phyloP scores from a whole-genome alignment of 2,888 invertebrate genomes.

The Odontocolon sp. region DNA sequence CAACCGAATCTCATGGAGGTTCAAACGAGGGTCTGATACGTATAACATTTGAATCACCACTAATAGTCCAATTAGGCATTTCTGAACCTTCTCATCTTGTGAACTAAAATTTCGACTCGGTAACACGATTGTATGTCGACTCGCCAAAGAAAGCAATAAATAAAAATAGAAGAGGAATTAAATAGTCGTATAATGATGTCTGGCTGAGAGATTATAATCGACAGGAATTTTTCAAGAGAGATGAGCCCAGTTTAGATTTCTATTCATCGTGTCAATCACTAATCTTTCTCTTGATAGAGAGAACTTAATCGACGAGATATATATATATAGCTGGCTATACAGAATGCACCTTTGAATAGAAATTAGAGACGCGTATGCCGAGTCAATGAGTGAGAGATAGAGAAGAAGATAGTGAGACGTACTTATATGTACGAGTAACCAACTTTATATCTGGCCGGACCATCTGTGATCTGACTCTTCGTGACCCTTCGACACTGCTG shows the following conservation, averaged over 20 bases:
- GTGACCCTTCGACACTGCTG: slow-evolving; percentile 7
- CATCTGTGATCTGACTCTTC: slow-evolving; percentile 39
- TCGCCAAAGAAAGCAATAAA: neutral
- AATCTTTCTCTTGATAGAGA: slow-evolving; percentile 36
- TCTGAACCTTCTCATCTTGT: neutral
- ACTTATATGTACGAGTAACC: neutral
- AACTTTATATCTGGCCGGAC: slow-evolving; percentile 43
- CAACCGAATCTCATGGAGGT: too few relatives aligned
- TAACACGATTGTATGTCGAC: neutral
- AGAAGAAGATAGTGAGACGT: neutral
- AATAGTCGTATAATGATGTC: slow-evolving; percentile 38
- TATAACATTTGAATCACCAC: too few relatives aligned
- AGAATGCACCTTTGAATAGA: slow-evolving; percentile 41
- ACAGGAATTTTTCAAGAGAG: neutral
- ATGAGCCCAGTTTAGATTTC: neutral
- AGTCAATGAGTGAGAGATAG: neutral
- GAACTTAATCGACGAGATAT: slow-evolving; percentile 52
- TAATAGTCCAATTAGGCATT: too few relatives aligned
- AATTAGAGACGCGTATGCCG: slow-evolving; percentile 42
- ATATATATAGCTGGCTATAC: slow-evolving; percentile 19
- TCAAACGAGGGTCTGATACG: too few relatives aligned
- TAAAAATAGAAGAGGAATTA: slow-evolving; percentile 5
- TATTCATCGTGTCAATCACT: slow-evolving; percentile 54
- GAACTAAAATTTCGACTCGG: neutral
- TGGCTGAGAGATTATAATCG: slow-evolving; percentile 31